A percentile compares a stretch with the other conserved stretches of the same genome.
phyloP scores from a whole-genome alignment of 1,140 invertebrate species.

The Pseudoatta argentina region DNA sequence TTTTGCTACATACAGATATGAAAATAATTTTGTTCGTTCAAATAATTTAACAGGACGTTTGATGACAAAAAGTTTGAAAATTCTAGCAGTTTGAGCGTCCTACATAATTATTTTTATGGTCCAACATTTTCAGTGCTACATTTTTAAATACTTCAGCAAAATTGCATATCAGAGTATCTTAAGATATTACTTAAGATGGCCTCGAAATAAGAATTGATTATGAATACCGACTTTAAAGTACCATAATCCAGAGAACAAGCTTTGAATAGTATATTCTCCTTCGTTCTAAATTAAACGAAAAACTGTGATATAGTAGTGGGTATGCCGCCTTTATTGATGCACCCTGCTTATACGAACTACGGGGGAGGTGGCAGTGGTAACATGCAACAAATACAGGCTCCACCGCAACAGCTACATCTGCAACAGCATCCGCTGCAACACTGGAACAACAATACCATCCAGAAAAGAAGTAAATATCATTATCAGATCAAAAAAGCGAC shows the following conservation, averaged over 20 bases:
- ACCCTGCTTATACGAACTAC: conserved; percentile 88
- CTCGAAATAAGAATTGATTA: no score
- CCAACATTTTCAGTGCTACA: no score
- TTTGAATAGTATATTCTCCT: conserved; percentile 68
- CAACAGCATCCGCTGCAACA: conserved; percentile 87
- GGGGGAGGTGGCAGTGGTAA: conserved; percentile 87
- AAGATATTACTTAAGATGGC: no score
- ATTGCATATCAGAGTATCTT: no score
- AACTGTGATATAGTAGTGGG: conserved; percentile 86
- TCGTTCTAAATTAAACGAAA: conserved; percentile 82
- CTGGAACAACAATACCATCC: conserved; percentile 87
- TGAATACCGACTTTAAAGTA: conserved; percentile 45
- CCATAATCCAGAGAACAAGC: conserved; percentile 69
- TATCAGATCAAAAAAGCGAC: conserved; percentile 75
- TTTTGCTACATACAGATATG: no score
- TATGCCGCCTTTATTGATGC: conserved; percentile 88
- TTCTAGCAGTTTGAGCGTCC: no score
- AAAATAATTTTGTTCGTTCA: no score
- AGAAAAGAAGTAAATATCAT: conserved; percentile 88
- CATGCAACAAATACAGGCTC: conserved; percentile 88
- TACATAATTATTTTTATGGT: no score
- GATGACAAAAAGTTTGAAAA: no score
- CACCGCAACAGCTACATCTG: conserved; percentile 84
- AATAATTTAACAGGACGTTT: no score
- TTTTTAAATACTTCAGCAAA: no score